phyloP scores from a whole-genome alignment of 1,140 invertebrate genomes.

The Heliconius himera region DNA sequence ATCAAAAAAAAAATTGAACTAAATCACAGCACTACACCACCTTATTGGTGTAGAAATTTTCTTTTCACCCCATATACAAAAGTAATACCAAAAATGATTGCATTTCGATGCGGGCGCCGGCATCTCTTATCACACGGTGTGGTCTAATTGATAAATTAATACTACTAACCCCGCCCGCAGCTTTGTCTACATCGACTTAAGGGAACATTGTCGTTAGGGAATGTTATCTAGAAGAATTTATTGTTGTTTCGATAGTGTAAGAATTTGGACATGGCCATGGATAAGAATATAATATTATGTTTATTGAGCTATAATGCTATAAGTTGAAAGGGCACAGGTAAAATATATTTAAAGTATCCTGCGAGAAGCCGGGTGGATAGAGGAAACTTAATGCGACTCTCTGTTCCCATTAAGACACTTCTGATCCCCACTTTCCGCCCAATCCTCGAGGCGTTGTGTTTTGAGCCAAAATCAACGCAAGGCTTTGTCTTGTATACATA shows the following conservation, averaged over 20 bases:
- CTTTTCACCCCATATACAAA: neutral
- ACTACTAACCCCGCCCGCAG: neutral
- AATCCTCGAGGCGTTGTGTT: no score
- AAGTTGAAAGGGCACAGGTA: no score
- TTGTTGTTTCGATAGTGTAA: neutral
- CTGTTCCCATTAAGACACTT: no score
- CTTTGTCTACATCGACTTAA: neutral
- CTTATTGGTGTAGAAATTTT: neutral
- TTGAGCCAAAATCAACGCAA: no score
- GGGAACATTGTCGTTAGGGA: neutral
- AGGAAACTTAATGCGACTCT: neutral
- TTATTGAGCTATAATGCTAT: no score
- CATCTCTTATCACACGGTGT: slow-evolving; percentile 10
- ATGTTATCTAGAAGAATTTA: neutral
- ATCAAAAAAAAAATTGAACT: no score
- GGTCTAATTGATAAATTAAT: slow-evolving; percentile 9
- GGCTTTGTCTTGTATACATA: no score
- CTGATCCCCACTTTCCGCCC: no score
- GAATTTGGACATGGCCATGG: neutral
- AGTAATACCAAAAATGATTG: slow-evolving; percentile 6
- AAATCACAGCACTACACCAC: neutral
- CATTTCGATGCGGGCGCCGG: slow-evolving; percentile 16
- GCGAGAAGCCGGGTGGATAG: neutral
- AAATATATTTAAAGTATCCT: no score
- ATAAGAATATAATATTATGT: neutral